phyloP scores from a whole-genome alignment of 1,140 invertebrate genomes.

The Anagrus nilaparvatae region DNA sequence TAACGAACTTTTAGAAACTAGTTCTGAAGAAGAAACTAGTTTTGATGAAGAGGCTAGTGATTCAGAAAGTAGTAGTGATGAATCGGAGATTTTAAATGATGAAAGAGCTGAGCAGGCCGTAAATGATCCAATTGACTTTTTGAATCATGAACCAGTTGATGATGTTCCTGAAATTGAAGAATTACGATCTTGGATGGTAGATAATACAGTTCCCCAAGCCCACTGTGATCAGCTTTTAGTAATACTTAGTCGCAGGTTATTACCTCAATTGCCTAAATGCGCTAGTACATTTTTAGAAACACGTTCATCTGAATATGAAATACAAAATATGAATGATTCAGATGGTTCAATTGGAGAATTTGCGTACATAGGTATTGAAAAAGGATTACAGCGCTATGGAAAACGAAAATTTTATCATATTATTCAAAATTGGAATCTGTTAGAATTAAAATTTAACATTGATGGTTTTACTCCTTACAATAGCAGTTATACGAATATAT shows the following conservation, averaged over 20 bases:
- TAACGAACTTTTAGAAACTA: too few species aligned
- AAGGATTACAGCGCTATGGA: slow-evolving; percentile 4
- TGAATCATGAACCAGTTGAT: too few species aligned
- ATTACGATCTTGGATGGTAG: too few species aligned
- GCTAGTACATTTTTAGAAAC: slow-evolving; percentile 14
- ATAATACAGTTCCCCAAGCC: too few species aligned
- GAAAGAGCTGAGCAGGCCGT: too few species aligned
- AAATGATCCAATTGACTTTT: too few species aligned
- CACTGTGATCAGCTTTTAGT: slow-evolving; percentile 10
- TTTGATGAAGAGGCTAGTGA: too few species aligned
- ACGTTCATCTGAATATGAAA: slow-evolving; percentile 4
- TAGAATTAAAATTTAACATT: slow-evolving; percentile 9
- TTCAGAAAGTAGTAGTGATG: too few species aligned
- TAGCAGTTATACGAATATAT: slow-evolving; percentile 7
- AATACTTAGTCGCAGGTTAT: slow-evolving; percentile 7
- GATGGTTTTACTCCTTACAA: slow-evolving; percentile 7
- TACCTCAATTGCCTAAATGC: slow-evolving; percentile 11
- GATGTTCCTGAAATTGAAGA: too few species aligned
- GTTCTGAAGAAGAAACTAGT: too few species aligned
- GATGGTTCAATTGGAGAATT: slow-evolving; percentile 3
- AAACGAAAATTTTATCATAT: slow-evolving; percentile 4
- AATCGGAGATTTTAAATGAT: too few species aligned
- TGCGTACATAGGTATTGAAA: slow-evolving; percentile 10
- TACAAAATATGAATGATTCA: slow-evolving; percentile 4
- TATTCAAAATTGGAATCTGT: too few species aligned